Evolutionary conservation across 2,113 vertebrate species (phyloP), one percentile per base, ranked within the genome.

Genomic region (Redunca redunca): DNA sequence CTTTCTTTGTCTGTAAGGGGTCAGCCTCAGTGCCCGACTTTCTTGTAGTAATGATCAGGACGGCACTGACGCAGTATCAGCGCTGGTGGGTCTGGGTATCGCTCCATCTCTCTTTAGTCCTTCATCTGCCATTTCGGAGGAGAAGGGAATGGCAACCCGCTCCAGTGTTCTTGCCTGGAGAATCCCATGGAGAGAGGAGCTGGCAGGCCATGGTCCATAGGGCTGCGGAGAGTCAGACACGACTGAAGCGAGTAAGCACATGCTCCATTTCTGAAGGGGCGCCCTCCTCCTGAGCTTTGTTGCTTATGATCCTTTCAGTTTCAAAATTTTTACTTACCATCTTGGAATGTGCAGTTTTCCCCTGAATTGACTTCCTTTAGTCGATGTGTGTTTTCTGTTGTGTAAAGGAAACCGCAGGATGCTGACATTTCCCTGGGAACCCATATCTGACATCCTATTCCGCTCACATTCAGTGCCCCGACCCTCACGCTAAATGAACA

Each of bases 1-100:
- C 30, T 82, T 58, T 57, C 84, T 19, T 83, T n/a, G 33, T 62
- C 15, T 48, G 12, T 14, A 43, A 10, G 2, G 6, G 33, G 46
- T 12, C 28, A 16, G 21, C 23, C 7, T 36, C 8, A 10, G 57
- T 23, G 36, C 46, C 82, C 7, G 9, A 23, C 48, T 46, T 62
- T 23, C 53, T 9, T 28, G 46, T 12, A 62, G 46, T 46, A 17
- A 10, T 4, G 12, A 9, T 36, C 43, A 9, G 52, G 16, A 84
- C 0, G 1, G 43, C 19, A 48, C 16, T 5, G 2, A 71, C 0
- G 2, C 67, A 36, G 64, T 21, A 6, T 71, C 19, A 0, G n/a
- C 5, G 1, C n/a, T 23, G 67, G n/a, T 3, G 36, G 16, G 4
- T 8, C 12, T n/a, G 23, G 0, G 5, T 33, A 23, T 13, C 13